Evolutionary conservation across 1,140 invertebrate species (phyloP).

Genomic region (Pteromalus puparum): DNA sequence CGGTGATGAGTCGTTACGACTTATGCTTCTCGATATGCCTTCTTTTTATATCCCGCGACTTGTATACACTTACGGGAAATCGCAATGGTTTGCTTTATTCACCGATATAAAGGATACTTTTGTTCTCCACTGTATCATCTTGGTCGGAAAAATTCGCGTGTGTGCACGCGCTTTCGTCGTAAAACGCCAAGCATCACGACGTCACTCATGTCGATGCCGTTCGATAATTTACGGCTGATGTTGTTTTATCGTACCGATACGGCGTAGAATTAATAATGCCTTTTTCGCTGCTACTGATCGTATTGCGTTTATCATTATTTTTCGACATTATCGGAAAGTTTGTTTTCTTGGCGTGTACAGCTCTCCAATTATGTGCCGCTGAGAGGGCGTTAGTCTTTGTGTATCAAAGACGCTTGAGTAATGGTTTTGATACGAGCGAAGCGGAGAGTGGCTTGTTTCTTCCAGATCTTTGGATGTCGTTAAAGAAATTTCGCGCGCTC

Average conservation of each 20-base stretch:
- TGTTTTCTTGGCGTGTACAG: neutral
- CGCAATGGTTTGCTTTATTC: slow-evolving; percentile 44
- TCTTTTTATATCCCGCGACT: slow-evolving; percentile 16
- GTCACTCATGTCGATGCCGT: slow-evolving; percentile 26
- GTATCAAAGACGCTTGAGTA: slow-evolving; percentile 50
- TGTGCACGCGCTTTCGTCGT: slow-evolving; percentile 30
- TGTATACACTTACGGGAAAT: slow-evolving; percentile 21
- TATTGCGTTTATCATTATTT: slow-evolving; percentile 4
- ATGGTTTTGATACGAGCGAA: slow-evolving; percentile 38
- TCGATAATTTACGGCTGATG: slow-evolving; percentile 6
- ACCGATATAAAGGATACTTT: slow-evolving; percentile 41
- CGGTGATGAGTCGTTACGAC: slow-evolving; percentile 61
- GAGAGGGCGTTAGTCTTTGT: slow-evolving; percentile 42
- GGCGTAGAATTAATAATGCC: slow-evolving; percentile 37
- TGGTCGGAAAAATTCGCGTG: slow-evolving; percentile 20
- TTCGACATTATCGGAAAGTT: slow-evolving; percentile 8
- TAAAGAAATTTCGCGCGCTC: slow-evolving; percentile 70
- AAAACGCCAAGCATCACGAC: neutral
- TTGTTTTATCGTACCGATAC: slow-evolving; percentile 16
- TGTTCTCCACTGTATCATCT: slow-evolving; percentile 6
- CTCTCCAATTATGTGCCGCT: slow-evolving; percentile 33
- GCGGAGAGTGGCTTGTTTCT: slow-evolving; percentile 54
- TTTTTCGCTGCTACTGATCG: neutral
- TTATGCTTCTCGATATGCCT: slow-evolving; percentile 29
- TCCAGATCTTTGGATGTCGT: slow-evolving; percentile 63